These are phyloP conservation scores for Zaprionus lachaisei DNA, from an alignment of 1,140 invertebrate genomes.

Conservation along the genomic window DNA sequence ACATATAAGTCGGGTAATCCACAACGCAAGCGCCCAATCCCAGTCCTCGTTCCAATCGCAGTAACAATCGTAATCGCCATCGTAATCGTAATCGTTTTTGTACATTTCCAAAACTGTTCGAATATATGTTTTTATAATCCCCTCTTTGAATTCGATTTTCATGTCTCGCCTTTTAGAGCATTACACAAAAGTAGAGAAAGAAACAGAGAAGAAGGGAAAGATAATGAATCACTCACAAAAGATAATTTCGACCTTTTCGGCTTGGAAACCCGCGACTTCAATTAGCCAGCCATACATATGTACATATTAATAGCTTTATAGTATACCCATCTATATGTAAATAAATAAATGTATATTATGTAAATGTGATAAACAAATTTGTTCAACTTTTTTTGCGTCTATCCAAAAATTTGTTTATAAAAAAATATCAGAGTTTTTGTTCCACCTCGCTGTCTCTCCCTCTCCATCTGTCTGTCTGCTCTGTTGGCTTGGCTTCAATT, in stretches of 20 bases:
- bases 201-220: neutral
- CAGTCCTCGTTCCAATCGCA: neutral
- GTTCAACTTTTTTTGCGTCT: constrained; percentile 26
- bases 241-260: constrained; percentile 46
- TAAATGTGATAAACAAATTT: constrained; percentile 52
- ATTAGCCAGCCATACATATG: constrained; percentile 26
- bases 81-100: constrained; percentile 25
- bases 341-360: constrained; percentile 40
- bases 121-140: constrained; percentile 63
- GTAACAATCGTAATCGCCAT: constrained; percentile 22
- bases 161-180: constrained; percentile 54
- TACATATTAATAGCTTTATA: constrained; percentile 24
- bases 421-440: constrained; percentile 12
- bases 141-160: constrained; percentile 29
- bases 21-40: neutral
- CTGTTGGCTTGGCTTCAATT: constrained; percentile 62
- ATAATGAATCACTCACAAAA: constrained; percentile 34
- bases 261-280: constrained; percentile 26
- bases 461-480: constrained; percentile 7
- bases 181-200: constrained; percentile 25
- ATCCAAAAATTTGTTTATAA: constrained; percentile 68
- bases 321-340: neutral
- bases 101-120: constrained; percentile 31
- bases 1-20: constrained; percentile 37
- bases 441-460: neutral